Base-by-base conservation (phyloP, 2,888 invertebrate species). In the Thymelicus lineola region DNA sequence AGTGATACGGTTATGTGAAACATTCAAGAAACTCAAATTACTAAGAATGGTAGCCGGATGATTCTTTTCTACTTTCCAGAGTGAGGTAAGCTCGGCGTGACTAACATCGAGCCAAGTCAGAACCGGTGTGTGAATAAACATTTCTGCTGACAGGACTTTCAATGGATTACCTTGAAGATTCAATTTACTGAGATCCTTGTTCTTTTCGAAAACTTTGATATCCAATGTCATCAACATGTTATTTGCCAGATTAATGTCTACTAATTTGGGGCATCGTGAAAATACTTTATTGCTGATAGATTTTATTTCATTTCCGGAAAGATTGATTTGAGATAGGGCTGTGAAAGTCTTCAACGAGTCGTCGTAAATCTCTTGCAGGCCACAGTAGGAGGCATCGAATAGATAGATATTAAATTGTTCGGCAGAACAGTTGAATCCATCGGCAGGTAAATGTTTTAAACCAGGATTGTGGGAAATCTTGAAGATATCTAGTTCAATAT, bases 301-400 rank as follows among this genome's bases (percentile, higher is more conserved):
- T 79, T 94, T 94, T 71, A 95, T 94, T 77, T 94, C 94, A 81
- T 97, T 97, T 79, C 95, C 94, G 20, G 96, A 95, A 42, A 97
- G 89, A 81, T 96, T 95, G 60, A 97, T 88, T 1, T 94, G 95
- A 2, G 95, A 94, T 75, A 97, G 83, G 48, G 95, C 95, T 1
- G 96, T 95, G 95, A 97, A 96, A 2, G 96, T 95, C 75, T 95
- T 94, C 81, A 97, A 95, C 0, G 96, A 95, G 74, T 95, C 94
- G 74, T 95, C 94, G 58, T 94, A 94, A 67, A 96, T 89, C 71
- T 94, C 94, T 62, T 95, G 94, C 20, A 97, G 93, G 10, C 96
- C 96, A 81, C 97, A 97, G 81, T 96, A 95, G 5, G 96, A 95
- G 20, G 97, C 95, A 76, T 97, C 97, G 79, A 97, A 95, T 57